Conservation (phyloP, 2,113 vertebrate genomes). For the Nothocercus julius region DNA sequence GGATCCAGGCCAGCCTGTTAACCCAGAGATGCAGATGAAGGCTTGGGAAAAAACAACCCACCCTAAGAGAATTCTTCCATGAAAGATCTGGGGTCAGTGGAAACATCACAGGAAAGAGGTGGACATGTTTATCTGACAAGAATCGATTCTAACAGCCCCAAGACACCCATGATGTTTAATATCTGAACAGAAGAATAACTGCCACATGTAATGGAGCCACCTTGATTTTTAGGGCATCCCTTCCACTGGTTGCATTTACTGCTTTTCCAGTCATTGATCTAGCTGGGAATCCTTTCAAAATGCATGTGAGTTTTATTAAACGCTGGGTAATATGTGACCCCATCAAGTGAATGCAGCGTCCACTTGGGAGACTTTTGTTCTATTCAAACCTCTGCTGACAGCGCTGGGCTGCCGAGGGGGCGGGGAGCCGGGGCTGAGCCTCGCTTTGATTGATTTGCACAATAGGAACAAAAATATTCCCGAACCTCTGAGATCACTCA, state of each 20-base stretch:
- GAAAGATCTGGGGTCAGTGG: neutral
- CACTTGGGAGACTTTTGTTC: conserved; percentile 63
- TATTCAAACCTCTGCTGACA: conserved; percentile 51
- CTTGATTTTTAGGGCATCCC: neutral
- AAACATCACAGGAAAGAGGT: neutral
- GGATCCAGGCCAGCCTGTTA: neutral
- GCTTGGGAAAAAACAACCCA: neutral
- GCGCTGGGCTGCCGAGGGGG: neutral
- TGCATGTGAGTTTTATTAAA: conserved; percentile 60
- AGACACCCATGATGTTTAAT: neutral
- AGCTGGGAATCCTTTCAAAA: conserved; percentile 32
- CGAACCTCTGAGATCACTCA: conserved; percentile 60
- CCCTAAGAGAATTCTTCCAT: neutral
- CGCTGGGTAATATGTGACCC: conserved; percentile 43
- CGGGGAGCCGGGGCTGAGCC: neutral
- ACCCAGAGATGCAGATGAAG: rapidly evolving
- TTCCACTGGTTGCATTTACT: conserved; percentile 5
- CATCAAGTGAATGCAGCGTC: conserved; percentile 35
- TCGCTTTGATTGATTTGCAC: conserved; percentile 61
- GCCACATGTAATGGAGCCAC: neutral
- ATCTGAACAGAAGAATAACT: neutral
- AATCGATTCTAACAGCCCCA: conserved; percentile 1
- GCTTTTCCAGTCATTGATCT: neutral
- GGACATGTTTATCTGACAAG: neutral
- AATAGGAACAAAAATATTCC: conserved; percentile 69